Evolutionary conservation across 2,113 vertebrate species (phyloP), one percentile per base, ranked within the genome.

Genomic region (Brachyistius frenatus): DNA sequence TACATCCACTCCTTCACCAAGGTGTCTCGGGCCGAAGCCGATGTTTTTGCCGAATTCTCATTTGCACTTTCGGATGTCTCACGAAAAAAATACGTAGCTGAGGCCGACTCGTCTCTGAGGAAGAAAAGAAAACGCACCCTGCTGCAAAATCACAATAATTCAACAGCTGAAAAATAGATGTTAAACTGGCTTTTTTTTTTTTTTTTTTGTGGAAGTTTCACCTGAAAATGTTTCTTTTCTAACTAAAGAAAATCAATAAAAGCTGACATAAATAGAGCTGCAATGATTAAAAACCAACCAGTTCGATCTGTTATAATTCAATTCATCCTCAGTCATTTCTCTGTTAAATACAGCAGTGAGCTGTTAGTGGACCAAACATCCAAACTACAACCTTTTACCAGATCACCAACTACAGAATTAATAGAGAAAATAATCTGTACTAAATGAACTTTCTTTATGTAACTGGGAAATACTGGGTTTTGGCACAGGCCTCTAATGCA

Each of bases 91-190:
- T 95, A 99, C 0, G 97, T 98, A 1, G 97, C 97, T 11, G 97
- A 96, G 33, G 96, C 95, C 0, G 98, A 99, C 86, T 94, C 89
- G 67, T 99, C 97, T 90, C 98, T 99, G 79, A n/a, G 23, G 7
- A 23, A 1, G 4, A n/a, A 62, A 37, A 46, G 2, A 66, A 50
- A 50, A 2, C 3, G 10, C 4, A 44, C 15, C n/a, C 23, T 13
- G 31, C 7, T 15, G 23, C 2, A 4, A 44, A 13, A 13, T 13
- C 0, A 44, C 2, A 65, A 23, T 15, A 2, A 64, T 30, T 37
- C 2, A 44, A 49, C 11, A 6, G 11, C 41, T 44, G 41, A 44
- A 11, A 44, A 44, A 11, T 13, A 3, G 23, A 23, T 23, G 23
- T 23, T 23, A 23, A 23, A 44, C 41, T 44, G 37, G 37, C 1